Conservation (phyloP, 1,140 invertebrate species). For the Homalodisca vitripennis region DNA sequence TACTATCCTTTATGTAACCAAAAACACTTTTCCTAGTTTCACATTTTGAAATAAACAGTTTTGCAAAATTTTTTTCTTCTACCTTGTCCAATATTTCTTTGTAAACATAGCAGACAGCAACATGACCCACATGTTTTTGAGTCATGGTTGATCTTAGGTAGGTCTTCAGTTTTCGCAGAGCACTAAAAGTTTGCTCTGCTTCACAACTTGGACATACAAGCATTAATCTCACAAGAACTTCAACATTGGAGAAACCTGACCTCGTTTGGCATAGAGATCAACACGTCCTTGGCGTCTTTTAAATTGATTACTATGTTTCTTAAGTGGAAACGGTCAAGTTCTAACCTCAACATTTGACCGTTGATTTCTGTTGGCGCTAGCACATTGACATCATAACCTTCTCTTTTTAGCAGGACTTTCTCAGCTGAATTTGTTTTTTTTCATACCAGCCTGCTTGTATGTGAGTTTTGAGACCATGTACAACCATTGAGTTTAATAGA, state of each 20-base stretch:
- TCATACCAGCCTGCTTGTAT: too few species aligned
- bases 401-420: too few species aligned
- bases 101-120: background rate
- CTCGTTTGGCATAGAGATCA: background rate
- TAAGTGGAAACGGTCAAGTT: background rate
- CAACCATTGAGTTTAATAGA: too few species aligned
- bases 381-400: background rate
- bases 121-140: background rate
- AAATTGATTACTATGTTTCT: background rate
- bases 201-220: background rate
- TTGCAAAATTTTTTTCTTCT: background rate
- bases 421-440: too few species aligned
- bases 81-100: background rate
- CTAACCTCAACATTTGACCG: background rate
- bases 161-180: background rate
- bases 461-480: too few species aligned
- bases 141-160: background rate
- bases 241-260: background rate
- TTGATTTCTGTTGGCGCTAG: background rate
- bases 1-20: too few species aligned
- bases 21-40: background rate
- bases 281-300: background rate
- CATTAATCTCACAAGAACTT: background rate
- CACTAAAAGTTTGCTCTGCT: background rate
- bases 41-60: background rate